Percentiles rank a stretch among this genome's conserved stretches.
Conservation (phyloP, 2,113 vertebrate genomes). For the Saimiri boliviensis region DNA sequence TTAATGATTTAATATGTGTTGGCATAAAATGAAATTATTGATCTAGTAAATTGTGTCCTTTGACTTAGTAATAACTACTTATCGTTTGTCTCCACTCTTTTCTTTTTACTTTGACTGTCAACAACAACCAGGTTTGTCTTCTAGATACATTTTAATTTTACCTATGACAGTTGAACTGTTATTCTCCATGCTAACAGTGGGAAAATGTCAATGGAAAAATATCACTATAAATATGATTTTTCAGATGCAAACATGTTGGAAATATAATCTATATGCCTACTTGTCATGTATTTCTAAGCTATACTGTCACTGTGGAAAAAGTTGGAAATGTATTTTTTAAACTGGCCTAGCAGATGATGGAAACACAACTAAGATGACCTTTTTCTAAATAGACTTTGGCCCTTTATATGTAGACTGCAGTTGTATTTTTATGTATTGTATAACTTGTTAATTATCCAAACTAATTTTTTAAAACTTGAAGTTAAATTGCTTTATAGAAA, state of each 20-base stretch:
- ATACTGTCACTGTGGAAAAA: not conserved
- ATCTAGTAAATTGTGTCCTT: conserved; percentile 3
- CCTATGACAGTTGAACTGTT: not conserved
- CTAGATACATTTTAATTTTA: not conserved
- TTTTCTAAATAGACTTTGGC: not conserved
- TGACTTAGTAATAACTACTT: conserved; percentile 18
- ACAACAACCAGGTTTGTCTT: not conserved
- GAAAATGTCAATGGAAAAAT: not conserved
- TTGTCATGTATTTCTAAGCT: conserved; percentile 9
- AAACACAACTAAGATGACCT: not conserved
- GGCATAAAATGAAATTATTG: not conserved
- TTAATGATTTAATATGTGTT: conserved; percentile 19
- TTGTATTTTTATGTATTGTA: not conserved
- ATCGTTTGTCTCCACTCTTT: not conserved
- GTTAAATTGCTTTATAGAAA: not conserved
- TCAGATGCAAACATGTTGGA: not conserved
- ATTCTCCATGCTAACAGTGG: not conserved
- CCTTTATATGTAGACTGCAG: not conserved
- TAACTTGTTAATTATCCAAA: not conserved
- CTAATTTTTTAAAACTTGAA: not conserved
- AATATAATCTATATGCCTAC: not conserved
- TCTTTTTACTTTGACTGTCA: not conserved
- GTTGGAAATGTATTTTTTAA: not conserved
- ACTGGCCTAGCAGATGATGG: not conserved
- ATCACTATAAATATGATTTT: not conserved